phyloP scores from a whole-genome alignment of 2,797 vertebrate genomes.

The Bovichtus variegatus region DNA sequence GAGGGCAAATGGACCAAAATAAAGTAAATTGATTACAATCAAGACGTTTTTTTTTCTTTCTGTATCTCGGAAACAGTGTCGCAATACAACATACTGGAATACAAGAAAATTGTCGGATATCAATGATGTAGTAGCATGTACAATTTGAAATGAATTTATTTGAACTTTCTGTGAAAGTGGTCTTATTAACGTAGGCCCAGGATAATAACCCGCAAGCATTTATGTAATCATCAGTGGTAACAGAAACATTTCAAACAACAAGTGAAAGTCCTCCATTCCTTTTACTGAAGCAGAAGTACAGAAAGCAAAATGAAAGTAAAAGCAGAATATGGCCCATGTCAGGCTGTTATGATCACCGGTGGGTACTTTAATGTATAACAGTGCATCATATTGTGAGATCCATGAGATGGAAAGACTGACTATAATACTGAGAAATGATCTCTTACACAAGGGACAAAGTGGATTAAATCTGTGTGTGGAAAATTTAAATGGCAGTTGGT shows the following conservation, averaged over 20 bases:
- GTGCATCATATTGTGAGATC: background rate
- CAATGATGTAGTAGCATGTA: background rate
- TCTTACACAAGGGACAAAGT: background rate
- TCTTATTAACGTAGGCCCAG: background rate
- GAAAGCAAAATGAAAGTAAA: background rate
- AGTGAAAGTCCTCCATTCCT: background rate
- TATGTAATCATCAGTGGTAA: background rate
- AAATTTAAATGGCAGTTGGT: background rate
- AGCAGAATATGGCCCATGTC: background rate
- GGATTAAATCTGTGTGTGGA: background rate
- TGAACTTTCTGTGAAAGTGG: background rate
- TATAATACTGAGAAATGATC: background rate
- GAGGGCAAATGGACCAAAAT: slow-evolving; percentile 45
- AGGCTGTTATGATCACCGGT: background rate
- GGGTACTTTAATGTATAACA: background rate
- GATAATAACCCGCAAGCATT: background rate
- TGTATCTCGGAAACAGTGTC: background rate
- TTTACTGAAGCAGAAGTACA: background rate
- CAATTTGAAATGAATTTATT: background rate
- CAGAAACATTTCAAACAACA: too few species aligned
- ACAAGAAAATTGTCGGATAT: background rate
- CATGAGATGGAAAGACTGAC: background rate
- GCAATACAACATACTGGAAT: background rate
- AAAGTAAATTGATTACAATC: slow-evolving; percentile 40
- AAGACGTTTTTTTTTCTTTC: slow-evolving; percentile 16